Evolutionary conservation across 2,113 vertebrate genomes (phyloP).

Genomic region (Centropus unirufus): DNA sequence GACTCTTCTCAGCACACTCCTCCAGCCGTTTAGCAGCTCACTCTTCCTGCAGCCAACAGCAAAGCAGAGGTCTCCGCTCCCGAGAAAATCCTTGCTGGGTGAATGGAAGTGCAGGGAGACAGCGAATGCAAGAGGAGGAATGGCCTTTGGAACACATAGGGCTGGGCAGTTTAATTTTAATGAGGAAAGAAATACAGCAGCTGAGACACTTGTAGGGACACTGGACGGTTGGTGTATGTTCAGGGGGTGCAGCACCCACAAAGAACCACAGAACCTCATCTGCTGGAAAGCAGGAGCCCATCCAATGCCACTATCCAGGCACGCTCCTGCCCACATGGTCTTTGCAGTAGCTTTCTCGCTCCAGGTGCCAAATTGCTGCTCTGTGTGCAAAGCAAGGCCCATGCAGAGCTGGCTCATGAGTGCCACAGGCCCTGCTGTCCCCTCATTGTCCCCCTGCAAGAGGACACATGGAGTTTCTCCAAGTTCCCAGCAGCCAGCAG

Average conservation of each 20-base stretch:
- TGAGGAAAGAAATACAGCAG: not conserved
- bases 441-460: fast-evolving
- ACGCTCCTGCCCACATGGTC: fast-evolving
- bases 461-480: not conserved
- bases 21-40: not conserved
- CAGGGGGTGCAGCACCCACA: not conserved
- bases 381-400: not conserved
- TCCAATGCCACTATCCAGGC: fast-evolving
- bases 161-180: not conserved
- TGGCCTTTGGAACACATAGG: not conserved
- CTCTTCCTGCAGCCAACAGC: not conserved
- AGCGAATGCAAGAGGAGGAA: not conserved
- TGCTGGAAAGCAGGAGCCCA: not conserved
- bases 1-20: not conserved
- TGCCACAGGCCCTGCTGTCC: not conserved
- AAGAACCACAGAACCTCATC: not conserved
- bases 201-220: not conserved
- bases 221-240: not conserved
- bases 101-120: not conserved
- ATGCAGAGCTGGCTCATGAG: fast-evolving
- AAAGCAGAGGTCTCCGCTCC: not conserved
- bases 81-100: not conserved
- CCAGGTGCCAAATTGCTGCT: not conserved
- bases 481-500: too few species aligned
- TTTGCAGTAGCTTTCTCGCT: not conserved